Evolutionary conservation across 2,797 vertebrate genomes (phyloP).

Genomic region (Coranthus polyacanthus): DNA sequence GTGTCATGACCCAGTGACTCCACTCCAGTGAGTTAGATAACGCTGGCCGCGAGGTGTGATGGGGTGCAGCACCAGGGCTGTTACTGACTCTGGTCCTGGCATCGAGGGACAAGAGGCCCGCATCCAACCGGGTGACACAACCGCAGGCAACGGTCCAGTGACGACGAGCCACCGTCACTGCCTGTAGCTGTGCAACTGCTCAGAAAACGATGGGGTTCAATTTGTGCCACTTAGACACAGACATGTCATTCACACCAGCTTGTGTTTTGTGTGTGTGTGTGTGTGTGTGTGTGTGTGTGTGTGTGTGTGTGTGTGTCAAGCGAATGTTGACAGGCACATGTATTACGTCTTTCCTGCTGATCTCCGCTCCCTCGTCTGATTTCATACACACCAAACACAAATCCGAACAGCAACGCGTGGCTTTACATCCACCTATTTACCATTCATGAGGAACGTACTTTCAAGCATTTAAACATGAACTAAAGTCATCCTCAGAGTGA

Average conservation of each 20-base stretch:
- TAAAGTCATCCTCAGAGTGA: too few relatives aligned
- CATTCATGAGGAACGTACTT: too few relatives aligned
- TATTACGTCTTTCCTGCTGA: too few relatives aligned
- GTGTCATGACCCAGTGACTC: slow-evolving; percentile 61
- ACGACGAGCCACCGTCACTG: slow-evolving; percentile 54
- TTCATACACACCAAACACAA: too few relatives aligned
- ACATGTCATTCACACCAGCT: slow-evolving; percentile 58
- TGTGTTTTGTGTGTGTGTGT: neutral
- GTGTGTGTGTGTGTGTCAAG: too few relatives aligned
- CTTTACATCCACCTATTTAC: too few relatives aligned
- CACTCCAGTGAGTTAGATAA: slow-evolving; percentile 63
- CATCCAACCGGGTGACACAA: slow-evolving; percentile 50
- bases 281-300: too few relatives aligned
- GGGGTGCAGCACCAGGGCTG: slow-evolving; percentile 39
- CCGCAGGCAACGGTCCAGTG: slow-evolving; percentile 47
- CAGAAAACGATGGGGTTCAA: slow-evolving; percentile 44
- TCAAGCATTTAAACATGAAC: too few relatives aligned
- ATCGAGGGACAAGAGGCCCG: slow-evolving; percentile 33
- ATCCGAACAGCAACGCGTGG: too few relatives aligned
- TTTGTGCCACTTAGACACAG: slow-evolving; percentile 47
- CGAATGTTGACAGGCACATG: too few relatives aligned
- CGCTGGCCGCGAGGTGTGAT: slow-evolving; percentile 33
- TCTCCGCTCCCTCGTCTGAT: too few relatives aligned
- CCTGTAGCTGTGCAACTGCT: slow-evolving; percentile 30
- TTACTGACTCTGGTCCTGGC: slow-evolving; percentile 40